phyloP scores from a whole-genome alignment of 2,797 vertebrate species.

The Cheracebus regulus region DNA sequence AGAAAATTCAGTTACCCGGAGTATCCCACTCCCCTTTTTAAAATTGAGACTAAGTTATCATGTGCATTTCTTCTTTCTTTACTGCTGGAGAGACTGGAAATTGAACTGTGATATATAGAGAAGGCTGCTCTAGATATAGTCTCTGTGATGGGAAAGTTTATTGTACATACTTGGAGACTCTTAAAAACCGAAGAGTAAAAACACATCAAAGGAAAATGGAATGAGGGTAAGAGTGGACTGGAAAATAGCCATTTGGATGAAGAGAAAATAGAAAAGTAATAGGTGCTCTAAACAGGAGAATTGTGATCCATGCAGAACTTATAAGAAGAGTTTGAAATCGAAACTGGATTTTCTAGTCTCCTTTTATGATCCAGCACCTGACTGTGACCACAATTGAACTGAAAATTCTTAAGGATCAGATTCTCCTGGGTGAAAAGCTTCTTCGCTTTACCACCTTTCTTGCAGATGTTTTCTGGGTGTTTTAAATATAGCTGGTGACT shows the following conservation, averaged over 20 bases:
- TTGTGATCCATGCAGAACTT: neutral
- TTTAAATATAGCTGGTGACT: neutral
- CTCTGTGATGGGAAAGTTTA: constrained; percentile 41
- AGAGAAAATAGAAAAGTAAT: constrained; percentile 28
- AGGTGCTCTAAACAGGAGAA: neutral
- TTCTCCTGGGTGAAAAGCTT: neutral
- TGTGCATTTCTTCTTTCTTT: neutral
- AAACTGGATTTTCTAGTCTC: neutral
- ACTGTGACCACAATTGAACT: neutral
- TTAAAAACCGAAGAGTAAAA: constrained; percentile 46
- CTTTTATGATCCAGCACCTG: neutral
- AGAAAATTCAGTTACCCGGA: neutral
- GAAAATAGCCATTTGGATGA: neutral
- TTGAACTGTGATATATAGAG: constrained; percentile 22
- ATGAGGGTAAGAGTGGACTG: neutral
- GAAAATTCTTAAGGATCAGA: neutral
- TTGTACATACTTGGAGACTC: neutral
- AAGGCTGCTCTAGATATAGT: neutral
- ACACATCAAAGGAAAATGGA: constrained; percentile 30
- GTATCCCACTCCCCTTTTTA: neutral
- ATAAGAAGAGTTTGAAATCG: neutral
- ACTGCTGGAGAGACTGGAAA: neutral
- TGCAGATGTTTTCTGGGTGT: neutral
- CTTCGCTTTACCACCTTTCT: neutral
- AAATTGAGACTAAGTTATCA: neutral